Percentiles rank a stretch among this genome's conserved stretches.
Conservation (phyloP, 1,140 invertebrate species). For the Listronotus oregonensis region DNA sequence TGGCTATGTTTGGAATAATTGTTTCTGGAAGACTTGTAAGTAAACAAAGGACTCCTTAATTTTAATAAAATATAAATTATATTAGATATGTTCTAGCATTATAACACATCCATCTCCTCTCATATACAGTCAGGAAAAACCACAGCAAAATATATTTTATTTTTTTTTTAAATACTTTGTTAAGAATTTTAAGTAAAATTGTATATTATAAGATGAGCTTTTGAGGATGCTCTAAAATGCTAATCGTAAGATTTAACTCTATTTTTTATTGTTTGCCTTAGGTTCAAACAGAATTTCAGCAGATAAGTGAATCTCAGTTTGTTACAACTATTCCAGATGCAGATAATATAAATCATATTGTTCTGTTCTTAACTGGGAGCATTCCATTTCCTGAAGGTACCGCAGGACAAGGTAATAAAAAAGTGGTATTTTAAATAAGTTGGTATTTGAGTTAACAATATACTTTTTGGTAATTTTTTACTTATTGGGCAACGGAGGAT, state of each 20-base stretch:
- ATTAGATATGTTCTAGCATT: no score
- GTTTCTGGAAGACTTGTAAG: conserved; percentile 71
- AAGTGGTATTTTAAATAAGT: no score
- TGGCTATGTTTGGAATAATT: conserved; percentile 69
- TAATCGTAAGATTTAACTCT: conserved; percentile 7
- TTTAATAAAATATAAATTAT: no score
- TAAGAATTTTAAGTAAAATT: no score
- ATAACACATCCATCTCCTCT: no score
- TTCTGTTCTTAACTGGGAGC: conserved; percentile 91
- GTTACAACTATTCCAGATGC: conserved; percentile 90
- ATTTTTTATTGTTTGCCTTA: conserved; percentile 55
- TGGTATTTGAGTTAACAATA: no score
- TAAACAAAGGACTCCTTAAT: background rate
- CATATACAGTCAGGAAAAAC: no score
- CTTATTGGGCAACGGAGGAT: no score
- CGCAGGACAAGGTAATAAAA: conserved; percentile 74
- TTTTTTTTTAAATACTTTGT: no score
- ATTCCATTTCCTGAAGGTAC: conserved; percentile 83
- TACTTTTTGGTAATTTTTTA: no score
- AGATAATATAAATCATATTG: conserved; percentile 92
- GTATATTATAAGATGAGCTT: no score
- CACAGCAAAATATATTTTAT: no score
- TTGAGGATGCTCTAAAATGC: background rate
- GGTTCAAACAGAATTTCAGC: conserved; percentile 93
- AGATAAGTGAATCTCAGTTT: conserved; percentile 82